Base-by-base conservation (phyloP, 1,140 invertebrate species). In the Glomeris maerens region DNA sequence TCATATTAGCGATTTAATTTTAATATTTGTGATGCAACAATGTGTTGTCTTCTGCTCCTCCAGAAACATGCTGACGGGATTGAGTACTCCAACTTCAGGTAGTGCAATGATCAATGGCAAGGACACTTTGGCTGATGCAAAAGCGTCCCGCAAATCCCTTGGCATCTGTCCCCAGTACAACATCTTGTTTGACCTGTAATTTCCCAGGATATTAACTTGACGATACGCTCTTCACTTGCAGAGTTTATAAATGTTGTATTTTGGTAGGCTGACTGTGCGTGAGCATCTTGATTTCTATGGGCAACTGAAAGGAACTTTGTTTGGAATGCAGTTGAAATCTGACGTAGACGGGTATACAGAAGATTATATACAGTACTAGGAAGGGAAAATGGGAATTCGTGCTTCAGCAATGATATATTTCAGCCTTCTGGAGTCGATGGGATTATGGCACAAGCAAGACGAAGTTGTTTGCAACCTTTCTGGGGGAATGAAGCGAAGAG, bases 81-180 rank as follows among this genome's bases (percentile, higher is more conserved):
- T 80, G n/a, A 77, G 74, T 52, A 68, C 75, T 25, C 74, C 78
- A 1, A 71, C 72, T 2, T 60, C 62, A 20, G 78, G 78, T 25
- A 74, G 72, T 4, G 76, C 74, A 0, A 61, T 62, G 45, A 71
- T 80, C 27, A 74, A 78, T 61, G 75, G 72, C 7, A 61, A 65
- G 45, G 72, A 78, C 55, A 76, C 80, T 40, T 56, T 65, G 17
- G 65, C 48, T 5, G 66, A 78, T 27, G 74, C 78, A 59, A 67
- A 71, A 49, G 56, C 63, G 2, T 76, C 79, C 27, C 60, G 78
- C 28, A 64, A 66, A 51, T 69, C 64, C 53, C 57, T 81, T 3
- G 78, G 78, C 38, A 67, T 78, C 27, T 80, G 78, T 67, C 79
- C 78, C 13, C 78, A 80, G 55, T 71, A 77, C 56, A 80, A 81